Evolutionary conservation across 2,888 invertebrate species (phyloP).

Genomic region (Sminthurides aquaticus): DNA sequence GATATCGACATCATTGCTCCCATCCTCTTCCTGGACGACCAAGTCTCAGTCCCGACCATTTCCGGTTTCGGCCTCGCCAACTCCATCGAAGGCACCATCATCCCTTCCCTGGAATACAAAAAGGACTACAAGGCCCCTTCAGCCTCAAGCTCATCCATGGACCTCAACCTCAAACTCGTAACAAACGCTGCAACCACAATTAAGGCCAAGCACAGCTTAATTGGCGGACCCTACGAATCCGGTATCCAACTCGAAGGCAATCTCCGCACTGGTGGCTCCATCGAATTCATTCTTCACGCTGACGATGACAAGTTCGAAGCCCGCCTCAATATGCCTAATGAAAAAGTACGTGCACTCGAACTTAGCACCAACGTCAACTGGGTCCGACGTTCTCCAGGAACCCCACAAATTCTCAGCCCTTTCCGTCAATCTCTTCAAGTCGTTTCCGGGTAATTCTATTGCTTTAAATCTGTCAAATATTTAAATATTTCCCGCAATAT

Average conservation of each 20-base stretch:
- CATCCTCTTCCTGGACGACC: constrained; percentile 68
- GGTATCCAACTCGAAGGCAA: constrained; percentile 68
- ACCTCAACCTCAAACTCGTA: constrained; percentile 52
- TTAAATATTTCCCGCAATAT: too few species aligned
- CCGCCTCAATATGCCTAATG: constrained; percentile 67
- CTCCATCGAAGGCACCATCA: constrained; percentile 65
- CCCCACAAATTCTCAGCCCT: background rate
- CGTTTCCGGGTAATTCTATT: constrained; percentile 10
- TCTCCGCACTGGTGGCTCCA: constrained; percentile 63
- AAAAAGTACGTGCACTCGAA: constrained; percentile 70
- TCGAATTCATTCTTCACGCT: constrained; percentile 42
- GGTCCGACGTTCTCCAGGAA: background rate
- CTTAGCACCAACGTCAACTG: constrained; percentile 50
- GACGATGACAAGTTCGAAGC: constrained; percentile 63
- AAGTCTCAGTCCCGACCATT: constrained; percentile 73
- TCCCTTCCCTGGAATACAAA: constrained; percentile 54
- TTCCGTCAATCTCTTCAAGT: constrained; percentile 2
- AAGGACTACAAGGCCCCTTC: too few species aligned
- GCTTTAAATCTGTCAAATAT: too few species aligned
- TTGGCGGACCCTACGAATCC: constrained; percentile 53
- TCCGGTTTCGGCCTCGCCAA: constrained; percentile 73
- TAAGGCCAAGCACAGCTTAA: constrained; percentile 47
- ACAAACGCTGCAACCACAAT: constrained; percentile 28
- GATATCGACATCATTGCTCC: constrained; percentile 47
- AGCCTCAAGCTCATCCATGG: constrained; percentile 54